Evolutionary conservation across 2,797 vertebrate species (phyloP).

Genomic region (Ptychadena robeensis): DNA sequence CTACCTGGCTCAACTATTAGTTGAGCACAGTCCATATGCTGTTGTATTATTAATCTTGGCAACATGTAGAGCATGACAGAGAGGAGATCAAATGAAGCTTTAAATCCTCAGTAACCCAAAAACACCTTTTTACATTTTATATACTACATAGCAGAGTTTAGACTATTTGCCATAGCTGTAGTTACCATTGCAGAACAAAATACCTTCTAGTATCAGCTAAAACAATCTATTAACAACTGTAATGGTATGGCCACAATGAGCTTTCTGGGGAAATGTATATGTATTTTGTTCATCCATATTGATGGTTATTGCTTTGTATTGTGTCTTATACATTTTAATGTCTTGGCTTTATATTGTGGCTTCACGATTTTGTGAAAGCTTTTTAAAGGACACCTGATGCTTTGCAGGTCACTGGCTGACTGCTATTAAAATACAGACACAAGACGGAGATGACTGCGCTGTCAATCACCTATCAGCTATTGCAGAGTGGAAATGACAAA

Average conservation of each 20-base stretch:
- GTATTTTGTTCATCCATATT: not conserved
- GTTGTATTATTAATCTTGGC: too few species aligned
- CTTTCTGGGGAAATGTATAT: not conserved
- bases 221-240: not conserved
- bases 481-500: not conserved
- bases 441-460: not conserved
- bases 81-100: too few species aligned
- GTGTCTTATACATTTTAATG: not conserved
- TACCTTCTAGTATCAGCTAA: not conserved
- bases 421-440: not conserved
- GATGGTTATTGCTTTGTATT: not conserved
- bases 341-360: not conserved
- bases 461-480: not conserved
- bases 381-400: not conserved
- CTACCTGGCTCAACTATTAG: too few species aligned
- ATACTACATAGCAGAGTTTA: too few species aligned
- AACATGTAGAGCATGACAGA: too few species aligned
- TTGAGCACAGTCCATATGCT: too few species aligned
- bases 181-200: not conserved
- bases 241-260: not conserved
- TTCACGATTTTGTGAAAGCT: not conserved
- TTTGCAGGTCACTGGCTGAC: constrained; percentile 18
- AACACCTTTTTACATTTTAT: too few species aligned
- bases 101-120: too few species aligned
- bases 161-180: too few species aligned